These are phyloP conservation scores for Hyposoter dolosus DNA, from an alignment of 2,888 invertebrate genomes.

Conservation along the genomic window DNA sequence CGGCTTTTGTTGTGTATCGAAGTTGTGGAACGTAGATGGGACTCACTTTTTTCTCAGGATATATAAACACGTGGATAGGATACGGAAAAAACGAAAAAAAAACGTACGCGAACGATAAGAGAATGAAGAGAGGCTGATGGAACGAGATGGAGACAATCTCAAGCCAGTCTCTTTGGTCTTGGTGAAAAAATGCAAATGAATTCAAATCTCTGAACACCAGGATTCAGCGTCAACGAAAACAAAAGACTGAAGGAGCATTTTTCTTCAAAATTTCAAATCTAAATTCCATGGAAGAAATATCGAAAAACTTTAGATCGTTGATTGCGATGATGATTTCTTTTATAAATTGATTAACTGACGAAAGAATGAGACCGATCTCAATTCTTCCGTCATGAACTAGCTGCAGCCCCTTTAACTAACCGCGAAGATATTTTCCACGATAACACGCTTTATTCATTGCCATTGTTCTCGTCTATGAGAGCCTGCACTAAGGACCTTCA, in stretches of 20 bases:
- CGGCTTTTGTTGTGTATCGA: slow-evolving; percentile 26
- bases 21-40: slow-evolving; percentile 5
- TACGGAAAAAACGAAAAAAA: neutral
- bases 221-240: neutral
- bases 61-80: slow-evolving; percentile 10
- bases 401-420: slow-evolving; percentile 6
- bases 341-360: neutral
- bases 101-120: neutral
- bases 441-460: neutral
- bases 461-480: neutral
- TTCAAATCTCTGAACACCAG: neutral
- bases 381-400: neutral
- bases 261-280: neutral
- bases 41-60: neutral
- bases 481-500: neutral
- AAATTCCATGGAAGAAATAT: neutral
- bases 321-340: neutral
- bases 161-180: neutral
- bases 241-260: neutral
- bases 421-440: slow-evolving; percentile 2
- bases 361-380: neutral
- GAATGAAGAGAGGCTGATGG: neutral
- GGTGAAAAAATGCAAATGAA: slow-evolving; percentile 3
- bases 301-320: neutral
- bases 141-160: slow-evolving; percentile 12